A percentile compares a stretch with the other conserved stretches of the same genome.
These are phyloP conservation scores for Dasypus novemcinctus DNA, from an alignment of 2,113 vertebrate species.

Conservation along the genomic window DNA sequence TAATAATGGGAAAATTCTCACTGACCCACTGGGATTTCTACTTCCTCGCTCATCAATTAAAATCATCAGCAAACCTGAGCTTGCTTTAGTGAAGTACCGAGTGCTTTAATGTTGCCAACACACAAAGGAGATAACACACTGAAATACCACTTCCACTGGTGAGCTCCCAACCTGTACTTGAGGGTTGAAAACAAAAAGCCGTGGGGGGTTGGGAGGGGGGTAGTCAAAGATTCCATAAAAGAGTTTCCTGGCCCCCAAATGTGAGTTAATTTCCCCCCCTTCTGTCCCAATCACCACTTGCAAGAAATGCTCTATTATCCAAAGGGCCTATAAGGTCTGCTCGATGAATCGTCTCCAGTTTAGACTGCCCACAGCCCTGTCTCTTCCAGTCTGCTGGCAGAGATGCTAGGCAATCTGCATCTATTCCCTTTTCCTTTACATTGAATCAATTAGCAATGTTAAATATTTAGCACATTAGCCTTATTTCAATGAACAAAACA, in stretches of 20 bases:
- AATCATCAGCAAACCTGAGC: constrained; percentile 70
- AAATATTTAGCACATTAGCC: too few relatives aligned
- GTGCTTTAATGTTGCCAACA: constrained; percentile 26
- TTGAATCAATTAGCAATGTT: constrained; percentile 84
- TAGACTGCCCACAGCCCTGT: not conserved
- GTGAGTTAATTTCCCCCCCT: not conserved
- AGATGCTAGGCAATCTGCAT: constrained; percentile 39
- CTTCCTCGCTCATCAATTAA: constrained; percentile 66
- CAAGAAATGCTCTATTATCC: not conserved
- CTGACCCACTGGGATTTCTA: constrained; percentile 60
- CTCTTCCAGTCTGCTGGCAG: not conserved
- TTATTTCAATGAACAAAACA: too few relatives aligned
- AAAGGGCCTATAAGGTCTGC: not conserved
- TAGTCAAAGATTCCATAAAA: not conserved
- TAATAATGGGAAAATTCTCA: constrained; percentile 67
- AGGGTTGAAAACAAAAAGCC: not conserved
- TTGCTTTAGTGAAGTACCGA: constrained; percentile 60
- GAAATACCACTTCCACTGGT: not conserved
- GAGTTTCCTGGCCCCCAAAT: not conserved
- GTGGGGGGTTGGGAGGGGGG: too few relatives aligned
- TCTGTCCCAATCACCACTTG: not conserved
- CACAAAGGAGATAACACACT: not conserved
- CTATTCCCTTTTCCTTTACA: constrained; percentile 75
- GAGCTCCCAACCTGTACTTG: not conserved
- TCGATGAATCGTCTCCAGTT: not conserved